Evolutionary conservation across 2,113 vertebrate genomes (phyloP).

Genomic region (Lepisosteus oculatus): DNA sequence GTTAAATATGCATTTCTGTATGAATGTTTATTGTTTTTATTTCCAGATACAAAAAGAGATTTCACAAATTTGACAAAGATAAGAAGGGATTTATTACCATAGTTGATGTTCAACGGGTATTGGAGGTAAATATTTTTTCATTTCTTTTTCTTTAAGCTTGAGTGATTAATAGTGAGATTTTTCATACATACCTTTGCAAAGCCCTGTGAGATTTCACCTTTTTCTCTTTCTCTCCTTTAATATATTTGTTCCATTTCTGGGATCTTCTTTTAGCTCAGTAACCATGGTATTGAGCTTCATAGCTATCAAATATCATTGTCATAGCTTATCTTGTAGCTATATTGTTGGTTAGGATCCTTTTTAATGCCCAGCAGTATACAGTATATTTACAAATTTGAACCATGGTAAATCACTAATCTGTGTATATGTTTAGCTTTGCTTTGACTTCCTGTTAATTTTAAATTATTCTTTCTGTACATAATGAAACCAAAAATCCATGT

Average conservation of each 20-base stretch:
- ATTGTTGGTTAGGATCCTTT: not conserved
- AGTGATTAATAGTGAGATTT: conserved; percentile 34
- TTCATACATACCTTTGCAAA: conserved; percentile 26
- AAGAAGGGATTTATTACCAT: conserved; percentile 94
- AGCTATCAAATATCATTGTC: conserved; percentile 31
- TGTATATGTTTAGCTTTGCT: no score
- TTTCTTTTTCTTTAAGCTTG: conserved; percentile 20
- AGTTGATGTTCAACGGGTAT: conserved; percentile 85
- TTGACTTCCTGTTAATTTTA: no score
- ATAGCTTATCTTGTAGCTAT: not conserved
- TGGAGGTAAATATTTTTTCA: conserved; percentile 67
- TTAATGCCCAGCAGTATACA: not conserved
- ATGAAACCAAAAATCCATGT: no score
- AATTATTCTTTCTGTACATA: no score
- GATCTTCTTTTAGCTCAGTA: conserved; percentile 53
- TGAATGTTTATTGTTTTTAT: conserved; percentile 16
- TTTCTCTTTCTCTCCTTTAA: conserved; percentile 35
- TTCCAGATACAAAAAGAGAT: conserved; percentile 89
- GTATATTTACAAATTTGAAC: not conserved
- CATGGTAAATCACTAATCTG: no score
- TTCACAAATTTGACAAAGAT: conserved; percentile 93
- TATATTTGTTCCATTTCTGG: conserved; percentile 30
- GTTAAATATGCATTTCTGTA: not conserved
- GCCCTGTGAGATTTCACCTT: conserved; percentile 40
- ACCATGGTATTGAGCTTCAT: conserved; percentile 51